Base-by-base conservation (phyloP, 2,888 invertebrate genomes). In the Lapara coniferarum region DNA sequence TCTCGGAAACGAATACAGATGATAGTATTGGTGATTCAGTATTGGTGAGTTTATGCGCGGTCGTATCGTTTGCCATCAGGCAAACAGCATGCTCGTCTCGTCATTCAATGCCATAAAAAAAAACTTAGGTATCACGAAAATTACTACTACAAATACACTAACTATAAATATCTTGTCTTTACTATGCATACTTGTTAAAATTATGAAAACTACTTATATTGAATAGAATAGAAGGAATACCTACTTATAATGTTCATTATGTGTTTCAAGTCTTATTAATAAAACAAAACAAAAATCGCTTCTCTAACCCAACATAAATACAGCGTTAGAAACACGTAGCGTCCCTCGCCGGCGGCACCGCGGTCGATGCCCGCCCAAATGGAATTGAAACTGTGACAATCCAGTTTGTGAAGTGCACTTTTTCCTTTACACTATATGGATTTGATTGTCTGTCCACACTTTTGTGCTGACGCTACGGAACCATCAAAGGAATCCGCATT, bases 301-400 rank as follows among this genome's bases (percentile, higher is more conserved):
- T 30, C 76, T 71, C 79, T 77, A 12, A 44, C 69, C 13, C 19
- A 71, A 70, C 0, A 67, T 70, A 52, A 4, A 10, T 74, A 0
- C 49, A 10, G 14, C 75, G 56, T 75, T 78, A 80, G 58, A 68
- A 74, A 78, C 77, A 81, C 80, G 71, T 72, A 71, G 70, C 73
- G 55, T 71, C 75, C 73, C 75, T 49, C 30, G 57, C 44, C 44
- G 70, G 71, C 49, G 55, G 56, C 56, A 56, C 57, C 75, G 79
- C 79, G 81, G 81, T 78, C 81, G 76, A 75, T 75, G 74, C 74
- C 79, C 78, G 76, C 85, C 77, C 82, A 89, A 91, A 92, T 90
- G 87, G 86, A 91, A 92, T 92, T 91, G 91, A 88, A 92, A 86
- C 89, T 80, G 89, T 89, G 87, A 90, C 90, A 88, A 87, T 87